Percentiles rank a stretch among this genome's conserved stretches.
Evolutionary conservation across 2,888 invertebrate genomes (phyloP).

Genomic region (Melanchra persicariae): DNA sequence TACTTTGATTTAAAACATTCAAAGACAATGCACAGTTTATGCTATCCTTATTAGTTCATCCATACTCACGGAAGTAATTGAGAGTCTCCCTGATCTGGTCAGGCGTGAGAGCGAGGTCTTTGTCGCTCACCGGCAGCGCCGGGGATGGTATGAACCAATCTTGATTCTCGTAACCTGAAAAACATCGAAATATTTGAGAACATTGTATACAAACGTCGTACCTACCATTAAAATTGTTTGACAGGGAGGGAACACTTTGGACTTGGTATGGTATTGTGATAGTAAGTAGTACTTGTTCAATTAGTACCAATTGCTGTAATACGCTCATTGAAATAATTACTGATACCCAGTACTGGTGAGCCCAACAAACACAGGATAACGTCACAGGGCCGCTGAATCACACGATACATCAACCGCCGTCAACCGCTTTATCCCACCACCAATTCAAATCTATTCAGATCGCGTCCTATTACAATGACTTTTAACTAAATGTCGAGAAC

Average conservation of each 20-base stretch:
- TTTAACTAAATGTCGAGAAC: slow-evolving; percentile 62
- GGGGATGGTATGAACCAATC: slow-evolving; percentile 98
- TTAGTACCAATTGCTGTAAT: slow-evolving; percentile 48
- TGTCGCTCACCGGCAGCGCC: slow-evolving; percentile 93
- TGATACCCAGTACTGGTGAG: slow-evolving; percentile 52
- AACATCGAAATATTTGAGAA: slow-evolving; percentile 42
- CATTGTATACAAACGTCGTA: neutral
- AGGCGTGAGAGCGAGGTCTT: slow-evolving; percentile 95
- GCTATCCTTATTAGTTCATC: neutral
- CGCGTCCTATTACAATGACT: slow-evolving; percentile 55
- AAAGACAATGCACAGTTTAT: slow-evolving; percentile 30
- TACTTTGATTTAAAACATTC: slow-evolving; percentile 11
- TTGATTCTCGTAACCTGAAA: slow-evolving; percentile 96
- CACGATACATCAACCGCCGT: slow-evolving; percentile 29
- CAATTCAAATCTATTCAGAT: slow-evolving; percentile 57
- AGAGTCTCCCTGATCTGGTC: slow-evolving; percentile 99
- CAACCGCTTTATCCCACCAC: slow-evolving; percentile 52
- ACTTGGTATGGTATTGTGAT: slow-evolving; percentile 8
- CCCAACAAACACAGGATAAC: slow-evolving; percentile 26
- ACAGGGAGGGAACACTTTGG: slow-evolving; percentile 1
- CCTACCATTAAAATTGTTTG: neutral
- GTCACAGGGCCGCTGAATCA: slow-evolving; percentile 50
- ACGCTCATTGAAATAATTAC: slow-evolving; percentile 60
- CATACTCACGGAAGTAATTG: slow-evolving; percentile 98
- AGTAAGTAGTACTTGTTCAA: slow-evolving; percentile 11